Evolutionary conservation across 2,797 vertebrate species (phyloP).

Genomic region (Darevskia mixta): DNA sequence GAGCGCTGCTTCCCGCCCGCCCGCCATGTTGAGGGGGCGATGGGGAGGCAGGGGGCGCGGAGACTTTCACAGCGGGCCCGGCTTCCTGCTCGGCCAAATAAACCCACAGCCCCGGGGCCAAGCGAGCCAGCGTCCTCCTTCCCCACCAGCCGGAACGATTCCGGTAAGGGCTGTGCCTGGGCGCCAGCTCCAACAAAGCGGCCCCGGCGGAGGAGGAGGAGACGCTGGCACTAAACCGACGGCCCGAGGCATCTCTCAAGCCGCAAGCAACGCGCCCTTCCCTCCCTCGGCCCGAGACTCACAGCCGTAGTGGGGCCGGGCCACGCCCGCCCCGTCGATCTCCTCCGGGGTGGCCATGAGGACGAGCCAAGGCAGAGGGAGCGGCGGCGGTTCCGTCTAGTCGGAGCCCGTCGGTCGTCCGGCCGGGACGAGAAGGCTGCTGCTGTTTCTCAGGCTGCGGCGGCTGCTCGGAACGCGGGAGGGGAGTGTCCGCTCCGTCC

Average conservation of each 20-base stretch:
- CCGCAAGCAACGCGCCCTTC: not conserved
- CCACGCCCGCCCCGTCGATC: conserved; percentile 8
- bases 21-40: not conserved
- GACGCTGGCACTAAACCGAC: not conserved
- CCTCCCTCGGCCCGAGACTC: not conserved
- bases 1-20: no score
- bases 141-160: not conserved
- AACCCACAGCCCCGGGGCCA: not conserved
- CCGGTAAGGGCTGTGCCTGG: no score
- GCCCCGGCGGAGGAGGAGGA: no score
- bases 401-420: not conserved
- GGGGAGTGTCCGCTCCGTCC: not conserved
- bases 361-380: not conserved
- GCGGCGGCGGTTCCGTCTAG: not conserved
- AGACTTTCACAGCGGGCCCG: no score
- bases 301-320: conserved; percentile 45
- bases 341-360: conserved; percentile 27
- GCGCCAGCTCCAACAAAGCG: not conserved
- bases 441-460: not conserved
- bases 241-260: no score
- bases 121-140: not conserved
- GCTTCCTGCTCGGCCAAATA: no score
- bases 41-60: not conserved
- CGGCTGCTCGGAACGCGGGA: not conserved
- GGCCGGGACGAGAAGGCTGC: not conserved